Evolutionary conservation across 1,140 invertebrate species (phyloP), one percentile per base, ranked within the genome.

Genomic region (Eubasilissa regina): DNA sequence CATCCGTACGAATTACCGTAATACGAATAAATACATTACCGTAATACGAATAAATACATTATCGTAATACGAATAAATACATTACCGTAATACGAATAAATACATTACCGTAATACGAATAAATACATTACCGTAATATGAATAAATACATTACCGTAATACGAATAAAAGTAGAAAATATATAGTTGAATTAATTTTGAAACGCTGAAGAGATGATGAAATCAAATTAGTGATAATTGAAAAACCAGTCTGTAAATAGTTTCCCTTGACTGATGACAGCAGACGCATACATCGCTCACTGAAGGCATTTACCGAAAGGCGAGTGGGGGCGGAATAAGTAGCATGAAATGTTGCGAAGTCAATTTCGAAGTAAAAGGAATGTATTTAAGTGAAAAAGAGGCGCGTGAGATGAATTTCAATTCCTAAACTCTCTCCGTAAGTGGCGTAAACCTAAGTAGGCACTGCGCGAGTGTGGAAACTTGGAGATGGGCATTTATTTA

Each of bases 361-460:
- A 70, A 70, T 70, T 70, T 70, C 66, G 35, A 70, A 70, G 47
- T 70, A 70, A 70, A 70, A 51, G 66, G 66, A 70, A 70, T 70
- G 66, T 70, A 48, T 70, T 70, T 70, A 70, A 70, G 66, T 70
- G 66, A 70, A 70, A 70, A 70, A 70, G 66, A 70, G 66, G 66
- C 45, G 66, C 66, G 66, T 70, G 66, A 17, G 66, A 70, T 70
- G 66, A 70, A 70, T 70, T 70, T 70, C 66, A 70, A 70, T 51
- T 25, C 21, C 45, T 70, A 25, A 70, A 70, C 51, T 70, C 66
- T 25, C 17, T 48, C 51, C 47, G 13, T 35, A 35, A 35, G 25
- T 35, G 25, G 25, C 25, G 25, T 35, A 6, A 35, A 35, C 25
- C 25, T 35, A 35, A 35, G 25, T 35, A 35, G 25, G 25, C 25